These are phyloP conservation scores for Nycteola revayana DNA, from an alignment of 2,888 invertebrate genomes.

Conservation along the genomic window DNA sequence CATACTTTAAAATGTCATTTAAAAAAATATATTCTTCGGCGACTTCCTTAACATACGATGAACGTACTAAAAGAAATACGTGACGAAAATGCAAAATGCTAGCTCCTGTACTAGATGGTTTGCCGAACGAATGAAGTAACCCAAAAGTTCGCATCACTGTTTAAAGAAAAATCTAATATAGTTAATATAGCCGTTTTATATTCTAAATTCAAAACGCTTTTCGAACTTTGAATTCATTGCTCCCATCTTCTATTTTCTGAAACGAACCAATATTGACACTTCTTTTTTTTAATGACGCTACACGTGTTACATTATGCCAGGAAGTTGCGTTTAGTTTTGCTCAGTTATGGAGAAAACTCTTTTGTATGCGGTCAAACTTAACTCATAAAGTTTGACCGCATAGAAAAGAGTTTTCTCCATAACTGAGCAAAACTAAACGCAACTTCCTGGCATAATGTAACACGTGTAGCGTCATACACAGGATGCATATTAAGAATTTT, in stretches of 20 bases:
- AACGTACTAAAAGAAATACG: constrained; percentile 47
- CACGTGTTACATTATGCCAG: constrained; percentile 33
- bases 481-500: constrained; percentile 23
- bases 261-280: constrained; percentile 37
- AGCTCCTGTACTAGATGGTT: constrained; percentile 21
- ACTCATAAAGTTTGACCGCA: too few species aligned
- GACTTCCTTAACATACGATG: constrained; percentile 38
- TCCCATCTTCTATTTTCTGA: constrained; percentile 38
- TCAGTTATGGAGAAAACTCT: constrained; percentile 24
- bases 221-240: constrained; percentile 39
- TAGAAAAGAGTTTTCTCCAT: constrained; percentile 26
- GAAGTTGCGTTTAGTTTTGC: constrained; percentile 38
- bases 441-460: constrained; percentile 30
- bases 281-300: constrained; percentile 25
- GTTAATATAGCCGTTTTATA: constrained; percentile 26
- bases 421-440: constrained; percentile 37
- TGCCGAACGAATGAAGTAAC: constrained; percentile 40
- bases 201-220: constrained; percentile 34
- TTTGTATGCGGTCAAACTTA: constrained; percentile 33
- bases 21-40: constrained; percentile 34
- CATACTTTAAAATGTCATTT: constrained; percentile 36
- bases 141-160: constrained; percentile 14
- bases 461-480: constrained; percentile 31
- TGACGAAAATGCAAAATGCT: constrained; percentile 39
- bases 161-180: constrained; percentile 15